These are phyloP conservation scores for Hyperoodon ampullatus DNA, from an alignment of 2,113 vertebrate species.

Conservation along the genomic window DNA sequence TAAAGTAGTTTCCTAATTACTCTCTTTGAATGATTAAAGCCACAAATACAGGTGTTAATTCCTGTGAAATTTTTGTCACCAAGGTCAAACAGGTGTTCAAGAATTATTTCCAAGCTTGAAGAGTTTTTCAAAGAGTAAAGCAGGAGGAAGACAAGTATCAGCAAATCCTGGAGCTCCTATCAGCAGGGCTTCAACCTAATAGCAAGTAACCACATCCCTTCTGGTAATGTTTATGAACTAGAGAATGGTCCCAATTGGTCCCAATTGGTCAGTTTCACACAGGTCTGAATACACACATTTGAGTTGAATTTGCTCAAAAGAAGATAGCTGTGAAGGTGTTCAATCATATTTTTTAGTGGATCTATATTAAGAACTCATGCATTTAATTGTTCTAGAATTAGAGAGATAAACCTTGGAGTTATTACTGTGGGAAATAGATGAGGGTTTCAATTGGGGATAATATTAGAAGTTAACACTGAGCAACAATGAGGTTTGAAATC, in stretches of 20 bases:
- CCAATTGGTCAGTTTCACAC: neutral
- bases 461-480: neutral
- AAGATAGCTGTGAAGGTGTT: neutral
- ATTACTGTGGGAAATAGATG: constrained; percentile 10
- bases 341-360: neutral
- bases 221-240: neutral
- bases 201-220: constrained; percentile 7
- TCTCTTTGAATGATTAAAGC: constrained; percentile 9
- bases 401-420: neutral
- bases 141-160: neutral
- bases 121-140: constrained; percentile 30
- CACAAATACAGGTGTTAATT: neutral
- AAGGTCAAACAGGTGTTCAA: neutral
- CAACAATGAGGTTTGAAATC: constrained; percentile 27
- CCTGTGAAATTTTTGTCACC: constrained; percentile 23
- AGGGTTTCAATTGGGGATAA: neutral
- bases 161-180: neutral
- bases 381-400: neutral
- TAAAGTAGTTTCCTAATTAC: neutral
- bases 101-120: constrained; percentile 28
- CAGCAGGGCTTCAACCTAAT: neutral
- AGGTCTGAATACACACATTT: neutral
- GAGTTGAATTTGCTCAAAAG: neutral
- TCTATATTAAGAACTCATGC: neutral
- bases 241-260: neutral